Base-by-base conservation (phyloP, 1,140 invertebrate species). In the Epicauta chinensis region DNA sequence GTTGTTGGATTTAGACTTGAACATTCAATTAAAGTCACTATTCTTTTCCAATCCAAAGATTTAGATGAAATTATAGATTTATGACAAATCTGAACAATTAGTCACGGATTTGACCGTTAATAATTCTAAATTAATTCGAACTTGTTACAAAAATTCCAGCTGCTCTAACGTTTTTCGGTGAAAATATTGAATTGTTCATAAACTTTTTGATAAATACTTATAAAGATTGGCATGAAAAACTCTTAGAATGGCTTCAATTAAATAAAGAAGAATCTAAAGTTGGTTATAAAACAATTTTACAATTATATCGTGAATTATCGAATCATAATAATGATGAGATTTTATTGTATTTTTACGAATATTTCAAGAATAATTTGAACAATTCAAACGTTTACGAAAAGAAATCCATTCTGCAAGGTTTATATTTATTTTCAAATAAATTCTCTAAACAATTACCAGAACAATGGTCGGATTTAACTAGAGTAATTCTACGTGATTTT, bases 251-350 rank as follows among this genome's bases (percentile, higher is more conserved):
- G 58, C 23, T 60, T 7, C 34, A 45, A 10, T 40, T n/a, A n/a
- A n/a, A 42, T 31, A 55, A 56, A 7, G 55, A 56, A 30, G 60
- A 66, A 15, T 53, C 53, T 43, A 58, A 61, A 55, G 39, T 50
- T 6, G 71, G 58, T 10, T 55, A 60, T 16, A 12, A 34, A 9
- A 61, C 64, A 3, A 46, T 75, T 11, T 65, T 56, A 61, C 42
- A 35, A 9, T 71, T 71, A 53, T 73, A 74, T 17, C 46, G 44
- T 55, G 37, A 52, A 32, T 56, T 76, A 41, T 43, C 56, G 42
- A 52, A 49, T 2, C 12, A 59, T 17, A 39, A 61, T 16, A 31
- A 56, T 36, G 58, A 48, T 52, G 15, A 35, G 39, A 47, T 69
- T 52, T 60, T 60, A 41, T 49, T 56, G 51, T 40, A 61, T 41